Evolutionary conservation across 2,113 vertebrate species (phyloP), one percentile per base, ranked within the genome.

Genomic region (Dipodomys merriami): DNA sequence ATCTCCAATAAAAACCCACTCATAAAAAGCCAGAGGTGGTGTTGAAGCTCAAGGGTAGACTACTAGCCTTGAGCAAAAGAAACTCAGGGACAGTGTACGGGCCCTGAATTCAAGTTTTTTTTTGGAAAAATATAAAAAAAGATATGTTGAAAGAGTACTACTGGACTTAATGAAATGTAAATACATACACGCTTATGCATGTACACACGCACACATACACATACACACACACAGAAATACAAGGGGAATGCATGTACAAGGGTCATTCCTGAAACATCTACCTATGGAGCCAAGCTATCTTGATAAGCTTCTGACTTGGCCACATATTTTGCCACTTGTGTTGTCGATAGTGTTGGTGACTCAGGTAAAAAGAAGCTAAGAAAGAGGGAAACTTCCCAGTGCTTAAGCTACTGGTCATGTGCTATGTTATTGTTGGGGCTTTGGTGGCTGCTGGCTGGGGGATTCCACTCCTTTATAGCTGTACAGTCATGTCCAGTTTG

Each of bases 401-500:
- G 60, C 44, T 81, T 62, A 3, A 44, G 13, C 5, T 13, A 2
- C 49, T 11, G 7, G 22, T 22, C 23, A 6, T 23, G 62, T 64
- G 22, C 23, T 64, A 5, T 64, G 20, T 1, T 64, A 25, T 20
- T 23, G 62, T 64, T 64, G 23, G 22, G 1, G 8, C 18, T 86
- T 33, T 49, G 7, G 22, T 2, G 18, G 3, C 65, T 16, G 18
- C 53, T 57, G 46, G 25, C 6, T 27, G 22, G 23, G 15, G 20
- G 18, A 2, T 29, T 4, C 20, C 7, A 19, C 0, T 9, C 29
- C 4, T n/a, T 5, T 1, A 6, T 20, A 13, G n/a, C n/a, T 11
- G 46, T 9, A 16, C 20, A 53, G 7, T 22, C 64, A 44, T 73
- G 13, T n/a, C 11, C 22, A 10, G 3, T 12, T 57, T 35, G 27